Base-by-base conservation (phyloP, 2,113 vertebrate genomes). In the Zeus faber region DNA sequence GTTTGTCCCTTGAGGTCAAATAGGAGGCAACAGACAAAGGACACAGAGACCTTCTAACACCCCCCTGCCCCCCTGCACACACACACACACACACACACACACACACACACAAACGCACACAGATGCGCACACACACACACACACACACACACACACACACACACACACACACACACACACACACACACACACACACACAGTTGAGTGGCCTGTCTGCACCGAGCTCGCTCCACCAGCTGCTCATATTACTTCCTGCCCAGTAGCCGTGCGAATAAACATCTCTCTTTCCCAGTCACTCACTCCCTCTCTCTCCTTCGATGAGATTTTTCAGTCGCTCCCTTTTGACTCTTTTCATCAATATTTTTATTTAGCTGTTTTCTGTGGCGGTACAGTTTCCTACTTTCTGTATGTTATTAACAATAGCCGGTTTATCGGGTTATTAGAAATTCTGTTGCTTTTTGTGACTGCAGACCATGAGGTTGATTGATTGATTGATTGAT, bases 231-330 rank as follows among this genome's bases (percentile, higher is more conserved):
- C 64, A 80, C 67, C 82, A 85, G 65, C 83, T 89, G 87, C 70
- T 81, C 65, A 50, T 67, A 72, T 88, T 85, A 85, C 67, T 84
- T 77, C 60, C 85, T 69, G 65, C 53, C 79, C 76, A 67, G 33
- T 77, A 73, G 56, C 55, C 26, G 39, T 54, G 31, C 62, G 52
- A 59, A 63, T 63, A 53, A 59, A 33, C 48, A 40, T 57, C 27
- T 47, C 51, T 33, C n/a, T 25, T 25, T 11, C 41, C 8, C 37
- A 63, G 17, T 67, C 47, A 31, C 21, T 44, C 8, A 31, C 56
- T 68, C 51, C 40, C 20, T 51, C n/a, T 41, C 11, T 46, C 9
- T 56, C 40, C 14, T 27, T 31, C 53, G 18, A 17, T 54, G 14
- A 20, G 21, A 43, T 23, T 2, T 40, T 18, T 50, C 24, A 14